Base-by-base conservation (phyloP, 2,113 vertebrate species). In the Daboia siamensis region DNA sequence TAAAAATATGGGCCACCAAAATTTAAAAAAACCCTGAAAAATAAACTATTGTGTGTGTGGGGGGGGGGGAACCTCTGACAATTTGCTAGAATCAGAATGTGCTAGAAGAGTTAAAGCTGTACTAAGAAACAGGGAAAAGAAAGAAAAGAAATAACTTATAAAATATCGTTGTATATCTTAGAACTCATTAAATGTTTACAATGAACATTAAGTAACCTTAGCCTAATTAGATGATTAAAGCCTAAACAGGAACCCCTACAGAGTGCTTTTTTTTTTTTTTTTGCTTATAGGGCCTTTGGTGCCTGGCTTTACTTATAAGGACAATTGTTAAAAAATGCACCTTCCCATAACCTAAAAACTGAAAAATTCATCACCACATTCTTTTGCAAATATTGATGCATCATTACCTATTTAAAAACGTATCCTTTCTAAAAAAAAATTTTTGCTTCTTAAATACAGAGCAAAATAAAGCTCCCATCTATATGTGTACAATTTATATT, bases 371-470 rank as follows among this genome's bases (percentile, higher is more conserved):
- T 44, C 33, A 74, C 5, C 5, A 39, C 33, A 80, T 80, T 80
- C 1, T 86, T 86, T 12, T 24, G 44, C 11, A 48, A 46, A 89
- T 0, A 11, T 13, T 26, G 12, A 0, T 0, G 0, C 6, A 87
- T 86, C 64, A 92, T 54, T 33, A 80, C 51, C 74, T 92, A 55
- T 39, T 93, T 57, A 90, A 84, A 93, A 94, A 11, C 0, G 93
- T 23, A 86, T 59, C 3, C 29, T 5, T 54, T 23, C 11, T 52
- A 39, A 39, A 39, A 39, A 39, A 39, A 39, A 39, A 39, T 39
- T 39, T 69, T 90, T 90, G 56, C n/a, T 89, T 91, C 33, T 11
- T n/a, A 90, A 92, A 91, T 3, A 23, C 0, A 56, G 48, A 3
- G 48, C 89, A 52, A 3, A 87, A 1, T 17, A 91, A 0, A 91